These are phyloP conservation scores for Coptodon bakossiorum DNA, from an alignment of 2,113 vertebrate genomes.

Conservation along the genomic window DNA sequence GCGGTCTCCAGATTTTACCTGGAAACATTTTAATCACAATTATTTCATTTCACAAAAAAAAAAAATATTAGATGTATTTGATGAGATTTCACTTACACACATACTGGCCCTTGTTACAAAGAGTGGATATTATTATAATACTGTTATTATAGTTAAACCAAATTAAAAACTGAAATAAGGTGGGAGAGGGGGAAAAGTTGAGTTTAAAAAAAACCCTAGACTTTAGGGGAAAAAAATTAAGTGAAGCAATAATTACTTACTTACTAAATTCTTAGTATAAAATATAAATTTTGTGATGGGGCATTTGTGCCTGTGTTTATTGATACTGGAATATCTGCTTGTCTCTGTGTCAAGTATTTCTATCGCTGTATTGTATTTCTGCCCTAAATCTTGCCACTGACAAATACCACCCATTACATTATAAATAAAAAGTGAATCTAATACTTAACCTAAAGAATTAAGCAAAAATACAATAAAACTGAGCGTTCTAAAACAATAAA, in stretches of 20 bases:
- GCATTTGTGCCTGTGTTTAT: neutral
- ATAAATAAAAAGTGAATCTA: neutral
- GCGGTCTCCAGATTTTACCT: fast-evolving
- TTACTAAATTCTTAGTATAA: neutral
- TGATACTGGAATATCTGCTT: neutral
- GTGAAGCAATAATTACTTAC: neutral
- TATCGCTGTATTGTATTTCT: neutral
- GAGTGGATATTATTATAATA: neutral
- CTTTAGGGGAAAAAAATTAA: neutral
- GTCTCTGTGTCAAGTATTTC: neutral
- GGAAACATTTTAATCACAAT: neutral
- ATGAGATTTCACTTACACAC: neutral
- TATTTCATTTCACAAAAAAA: neutral
- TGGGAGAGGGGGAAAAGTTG: fast-evolving
- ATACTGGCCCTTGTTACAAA: neutral
- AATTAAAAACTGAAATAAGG: neutral
- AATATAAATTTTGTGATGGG: neutral
- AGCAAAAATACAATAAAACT: neutral
- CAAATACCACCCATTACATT: neutral
- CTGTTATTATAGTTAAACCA: neutral
- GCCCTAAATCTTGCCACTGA: neutral
- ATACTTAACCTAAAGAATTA: neutral
- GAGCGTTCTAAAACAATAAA: neutral
- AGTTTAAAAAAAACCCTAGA: neutral
- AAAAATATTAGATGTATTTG: neutral